Evolutionary conservation across 1,140 invertebrate genomes (phyloP).

Genomic region (Portunus trituberculatus): DNA sequence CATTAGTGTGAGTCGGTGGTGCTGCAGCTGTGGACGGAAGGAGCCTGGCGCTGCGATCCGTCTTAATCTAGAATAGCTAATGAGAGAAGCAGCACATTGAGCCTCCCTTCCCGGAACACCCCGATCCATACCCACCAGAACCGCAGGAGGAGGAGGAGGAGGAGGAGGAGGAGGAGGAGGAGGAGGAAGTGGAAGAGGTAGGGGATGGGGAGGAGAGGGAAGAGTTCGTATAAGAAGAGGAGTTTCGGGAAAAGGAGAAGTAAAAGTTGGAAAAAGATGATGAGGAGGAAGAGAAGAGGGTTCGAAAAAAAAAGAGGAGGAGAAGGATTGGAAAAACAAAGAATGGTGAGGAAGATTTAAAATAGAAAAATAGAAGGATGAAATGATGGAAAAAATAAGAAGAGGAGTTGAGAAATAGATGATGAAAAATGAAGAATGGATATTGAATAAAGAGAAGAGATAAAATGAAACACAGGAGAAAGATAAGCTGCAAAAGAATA

Average conservation of each 20-base stretch:
- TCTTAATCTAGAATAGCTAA: constrained; percentile 1
- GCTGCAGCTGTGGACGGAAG: not conserved
- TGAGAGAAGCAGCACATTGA: not conserved
- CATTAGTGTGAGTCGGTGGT: not conserved
- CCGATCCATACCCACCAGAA: not conserved
- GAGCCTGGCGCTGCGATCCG: not conserved
- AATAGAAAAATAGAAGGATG: not conserved
- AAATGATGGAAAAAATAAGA: too few species aligned
- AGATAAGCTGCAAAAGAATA: too few species aligned
- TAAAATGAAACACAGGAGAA: too few species aligned
- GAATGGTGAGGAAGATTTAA: not conserved
- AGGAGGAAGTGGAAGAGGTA: not conserved
- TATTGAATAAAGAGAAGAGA: too few species aligned
- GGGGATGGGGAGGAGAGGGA: not conserved
- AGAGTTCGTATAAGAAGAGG: not conserved
- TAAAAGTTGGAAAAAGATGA: not conserved
- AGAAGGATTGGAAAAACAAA: too few species aligned
- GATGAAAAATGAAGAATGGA: too few species aligned
- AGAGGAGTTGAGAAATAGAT: not conserved
- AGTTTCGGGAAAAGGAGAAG: not conserved
- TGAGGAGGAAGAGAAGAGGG: not conserved
- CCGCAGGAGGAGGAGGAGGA: not conserved
- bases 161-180: not conserved
- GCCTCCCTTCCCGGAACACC: not conserved
- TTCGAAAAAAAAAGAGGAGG: not conserved